Evolutionary conservation across 2,113 vertebrate species (phyloP), one percentile per base, ranked within the genome.

Genomic region (Malaclemys terrapin): DNA sequence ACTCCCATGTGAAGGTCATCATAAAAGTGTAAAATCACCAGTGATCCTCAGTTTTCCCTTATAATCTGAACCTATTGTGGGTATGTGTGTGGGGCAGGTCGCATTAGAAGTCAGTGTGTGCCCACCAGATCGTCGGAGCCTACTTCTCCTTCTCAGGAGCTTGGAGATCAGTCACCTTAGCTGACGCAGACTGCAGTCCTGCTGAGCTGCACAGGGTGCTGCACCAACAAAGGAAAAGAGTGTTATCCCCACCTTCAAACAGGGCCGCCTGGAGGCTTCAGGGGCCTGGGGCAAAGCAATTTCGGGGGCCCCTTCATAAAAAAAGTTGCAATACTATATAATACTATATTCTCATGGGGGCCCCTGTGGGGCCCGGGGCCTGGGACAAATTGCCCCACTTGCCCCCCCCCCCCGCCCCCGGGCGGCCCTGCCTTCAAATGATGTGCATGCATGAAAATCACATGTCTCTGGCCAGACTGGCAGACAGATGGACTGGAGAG

Each of bases 401-500:
- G 45, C 6, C 45, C 5, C 45, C 42, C 5, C 5, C 42, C 42
- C 45, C 6, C 45, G 5, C 45, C 45, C 6, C 45, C 6, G 45
- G 45, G 45, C 45, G 6, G 45, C 45, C 45, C 45, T 45, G 45
- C 42, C 27, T 1, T 0, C 52, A 47, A 93, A 0, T 0, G 35
- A 83, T 3, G 6, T 19, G 91, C 90, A 91, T 17, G 20, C 24
- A 88, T 22, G 91, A 87, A 95, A 88, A 75, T 52, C 88, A 20
- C 6, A 9, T 82, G 94, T 54, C 62, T 84, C 62, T 72, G 82
- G 52, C 35, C 14, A 85, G 11, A 47, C 11, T 0, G 0, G 47
- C 79, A 11, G n/a, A 72, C 4, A 5, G 65, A 19, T 38, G n/a
- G 35, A 72, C 65, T 38, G 83, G 16, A 35, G 75, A 65, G 75